phyloP scores from a whole-genome alignment of 2,888 invertebrate genomes.

The Oegoconia quadripuncta region DNA sequence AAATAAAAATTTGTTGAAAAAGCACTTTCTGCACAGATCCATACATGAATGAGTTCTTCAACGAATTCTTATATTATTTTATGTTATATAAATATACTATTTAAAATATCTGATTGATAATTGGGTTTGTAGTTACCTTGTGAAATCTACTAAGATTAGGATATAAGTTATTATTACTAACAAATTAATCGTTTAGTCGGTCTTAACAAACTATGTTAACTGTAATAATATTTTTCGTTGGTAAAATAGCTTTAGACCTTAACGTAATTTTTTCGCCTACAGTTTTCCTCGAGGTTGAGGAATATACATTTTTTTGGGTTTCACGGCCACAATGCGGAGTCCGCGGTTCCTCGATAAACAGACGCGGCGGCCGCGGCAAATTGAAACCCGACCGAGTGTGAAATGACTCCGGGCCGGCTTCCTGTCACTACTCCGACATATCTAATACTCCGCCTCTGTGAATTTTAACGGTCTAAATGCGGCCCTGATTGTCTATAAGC shows the following conservation, averaged over 20 bases:
- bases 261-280: neutral
- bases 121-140: no score
- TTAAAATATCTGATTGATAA: no score
- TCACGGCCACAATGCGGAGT: constrained; percentile 13
- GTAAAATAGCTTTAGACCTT: neutral
- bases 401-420: constrained; percentile 67
- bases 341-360: constrained; percentile 56
- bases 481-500: constrained; percentile 31
- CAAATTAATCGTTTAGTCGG: no score
- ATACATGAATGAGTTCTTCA: no score
- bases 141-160: no score
- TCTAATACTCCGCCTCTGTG: constrained; percentile 44
- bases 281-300: constrained; percentile 1
- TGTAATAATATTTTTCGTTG: neutral
- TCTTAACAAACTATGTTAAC: neutral
- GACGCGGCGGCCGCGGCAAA: constrained; percentile 58
- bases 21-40: no score
- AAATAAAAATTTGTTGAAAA: no score
- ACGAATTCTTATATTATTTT: no score
- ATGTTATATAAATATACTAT: no score
- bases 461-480: constrained; percentile 44
- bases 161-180: no score
- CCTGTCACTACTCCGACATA: constrained; percentile 51
- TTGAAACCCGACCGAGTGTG: constrained; percentile 74
- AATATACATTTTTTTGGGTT: constrained; percentile 8